Evolutionary conservation across 2,113 vertebrate genomes (phyloP), one percentile per base, ranked within the genome.

Genomic region (Paramisgurnus dabryanus): DNA sequence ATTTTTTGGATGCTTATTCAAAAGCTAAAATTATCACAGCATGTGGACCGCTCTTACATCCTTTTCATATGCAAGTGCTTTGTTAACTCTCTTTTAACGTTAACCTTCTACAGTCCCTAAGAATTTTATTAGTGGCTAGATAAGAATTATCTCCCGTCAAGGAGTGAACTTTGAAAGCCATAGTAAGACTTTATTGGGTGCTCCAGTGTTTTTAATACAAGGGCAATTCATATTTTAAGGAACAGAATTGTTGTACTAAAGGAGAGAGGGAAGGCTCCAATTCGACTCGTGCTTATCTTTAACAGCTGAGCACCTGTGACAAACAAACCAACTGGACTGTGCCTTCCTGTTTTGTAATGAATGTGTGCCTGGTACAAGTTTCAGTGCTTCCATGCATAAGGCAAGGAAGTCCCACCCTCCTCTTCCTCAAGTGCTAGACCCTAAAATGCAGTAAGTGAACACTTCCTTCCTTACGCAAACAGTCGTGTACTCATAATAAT

Each of bases 321-420:
- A 78, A 80, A 82, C 80, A 47, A 85, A 64, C 76, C 53, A 60
- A 67, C 76, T 85, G 81, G 22, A 76, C 76, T 79, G 71, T 65
- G 67, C 61, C 66, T 80, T 85, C 83, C 83, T 85, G 83, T 85
- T 85, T 85, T 85, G 80, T 64, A 82, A 77, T 79, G 76, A 80
- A 78, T 82, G 71, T 80, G 66, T 58, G 67, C 18, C 27, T 72
- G 77, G 77, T 80, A 67, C 70, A 57, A 80, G 68, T 68, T 9
- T 45, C 77, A 41, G 43, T 84, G 76, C 76, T 76, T 76, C 66
- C 49, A 45, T 76, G 83, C 80, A 85, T 80, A 82, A 85, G 83
- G 80, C 76, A 82, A 85, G 83, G 80, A 85, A 82, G 80, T 85
- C 70, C 71, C 72, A 85, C 83, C 83, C 83, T 85, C 67, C 83